These are phyloP conservation scores for Euphonia xanthogaster DNA, from an alignment of 2,797 vertebrate genomes.

Conservation along the genomic window DNA sequence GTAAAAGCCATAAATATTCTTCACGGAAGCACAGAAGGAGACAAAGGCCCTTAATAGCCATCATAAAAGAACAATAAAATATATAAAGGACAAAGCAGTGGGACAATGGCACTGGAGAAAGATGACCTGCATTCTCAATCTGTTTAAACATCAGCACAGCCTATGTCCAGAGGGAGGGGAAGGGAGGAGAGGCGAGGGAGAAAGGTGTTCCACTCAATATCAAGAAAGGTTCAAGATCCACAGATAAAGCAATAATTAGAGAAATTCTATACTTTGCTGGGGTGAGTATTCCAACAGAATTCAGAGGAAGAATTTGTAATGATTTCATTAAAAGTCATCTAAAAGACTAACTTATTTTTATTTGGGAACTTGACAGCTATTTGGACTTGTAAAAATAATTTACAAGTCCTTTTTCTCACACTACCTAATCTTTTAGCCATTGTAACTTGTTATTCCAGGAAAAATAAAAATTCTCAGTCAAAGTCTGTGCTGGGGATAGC, in stretches of 20 bases:
- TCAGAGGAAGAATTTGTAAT: not conserved
- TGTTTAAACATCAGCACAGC: not conserved
- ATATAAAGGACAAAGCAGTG: conserved; percentile 36
- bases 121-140: conserved; percentile 31
- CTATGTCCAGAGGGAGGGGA: not conserved
- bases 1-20: conserved; percentile 49
- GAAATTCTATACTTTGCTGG: not conserved
- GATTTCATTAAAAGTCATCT: not conserved
- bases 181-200: not conserved
- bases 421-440: not conserved
- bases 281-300: not conserved
- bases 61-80: conserved; percentile 54
- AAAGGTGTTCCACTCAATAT: not conserved
- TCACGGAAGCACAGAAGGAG: conserved; percentile 49
- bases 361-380: not conserved
- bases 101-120: conserved; percentile 38
- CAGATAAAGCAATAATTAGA: not conserved
- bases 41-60: conserved; percentile 40
- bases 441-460: not conserved
- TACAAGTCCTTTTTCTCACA: not conserved
- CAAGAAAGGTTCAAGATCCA: not conserved
- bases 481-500: not conserved
- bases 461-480: not conserved
- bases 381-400: conserved; percentile 30
- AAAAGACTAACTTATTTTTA: not conserved